Evolutionary conservation across 1,140 invertebrate genomes (phyloP).

Genomic region (Hermatobates lingyangjiaoensis): DNA sequence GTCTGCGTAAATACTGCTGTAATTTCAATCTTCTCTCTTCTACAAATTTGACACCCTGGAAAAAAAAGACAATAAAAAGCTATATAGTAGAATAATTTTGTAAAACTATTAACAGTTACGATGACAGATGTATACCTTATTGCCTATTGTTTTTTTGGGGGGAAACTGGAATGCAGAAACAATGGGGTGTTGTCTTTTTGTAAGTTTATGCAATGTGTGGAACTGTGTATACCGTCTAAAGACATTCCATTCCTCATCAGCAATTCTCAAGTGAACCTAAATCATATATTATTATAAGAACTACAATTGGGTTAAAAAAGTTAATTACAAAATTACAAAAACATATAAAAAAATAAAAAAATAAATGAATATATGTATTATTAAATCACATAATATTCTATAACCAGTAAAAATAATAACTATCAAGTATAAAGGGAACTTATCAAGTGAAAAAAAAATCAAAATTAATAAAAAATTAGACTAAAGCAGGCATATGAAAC

Average conservation of each 20-base stretch:
- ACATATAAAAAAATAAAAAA: neutral
- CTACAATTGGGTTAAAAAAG: neutral
- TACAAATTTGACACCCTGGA: conserved; percentile 20
- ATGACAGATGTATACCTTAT: conserved; percentile 40
- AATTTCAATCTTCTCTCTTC: conserved; percentile 19
- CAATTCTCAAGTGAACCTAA: conserved; percentile 64
- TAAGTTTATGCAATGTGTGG: conserved; percentile 53
- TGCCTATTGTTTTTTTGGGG: conserved; percentile 79
- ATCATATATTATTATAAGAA: conserved; percentile 14
- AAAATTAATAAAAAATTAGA: no score
- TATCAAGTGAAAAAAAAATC: no score
- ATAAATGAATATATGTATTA: neutral
- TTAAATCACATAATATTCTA: neutral
- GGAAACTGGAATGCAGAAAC: conserved; percentile 72
- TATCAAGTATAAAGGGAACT: neutral
- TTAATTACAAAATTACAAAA: neutral
- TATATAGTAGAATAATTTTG: neutral
- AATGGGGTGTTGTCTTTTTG: conserved; percentile 63
- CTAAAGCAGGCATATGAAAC: no score
- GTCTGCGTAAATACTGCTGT: conserved; percentile 18
- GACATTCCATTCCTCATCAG: conserved; percentile 82
- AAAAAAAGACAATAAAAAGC: conserved; percentile 3
- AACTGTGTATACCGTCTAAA: conserved; percentile 83
- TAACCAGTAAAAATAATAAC: neutral
- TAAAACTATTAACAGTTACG: neutral